Evolutionary conservation across 2,888 invertebrate species (phyloP).

Genomic region (Xanthia icteritia): DNA sequence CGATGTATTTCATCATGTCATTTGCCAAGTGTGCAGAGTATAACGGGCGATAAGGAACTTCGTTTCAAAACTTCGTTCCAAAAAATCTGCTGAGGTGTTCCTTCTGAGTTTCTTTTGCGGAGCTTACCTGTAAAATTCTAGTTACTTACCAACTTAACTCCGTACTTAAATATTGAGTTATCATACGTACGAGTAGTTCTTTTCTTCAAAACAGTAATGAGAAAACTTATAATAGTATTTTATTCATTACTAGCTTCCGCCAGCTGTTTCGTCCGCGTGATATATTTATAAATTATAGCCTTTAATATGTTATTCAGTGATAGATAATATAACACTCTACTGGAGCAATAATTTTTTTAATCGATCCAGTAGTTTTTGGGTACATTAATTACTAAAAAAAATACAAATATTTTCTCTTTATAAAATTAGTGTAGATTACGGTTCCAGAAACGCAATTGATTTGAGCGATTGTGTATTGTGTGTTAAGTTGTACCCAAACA

Average conservation of each 20-base stretch:
- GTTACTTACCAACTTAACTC: conserved; percentile 54
- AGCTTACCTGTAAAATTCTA: conserved; percentile 37
- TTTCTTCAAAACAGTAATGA: conserved; percentile 38
- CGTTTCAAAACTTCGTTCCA: too few species aligned
- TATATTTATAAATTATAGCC: too few species aligned
- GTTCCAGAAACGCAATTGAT: neutral
- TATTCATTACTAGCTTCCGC: conserved; percentile 4
- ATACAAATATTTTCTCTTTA: too few species aligned
- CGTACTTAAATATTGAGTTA: conserved; percentile 47
- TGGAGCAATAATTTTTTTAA: too few species aligned
- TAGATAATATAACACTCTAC: too few species aligned
- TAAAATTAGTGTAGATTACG: neutral
- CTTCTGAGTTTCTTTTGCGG: conserved; percentile 19
- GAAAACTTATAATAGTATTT: conserved; percentile 26
- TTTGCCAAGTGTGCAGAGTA: too few species aligned
- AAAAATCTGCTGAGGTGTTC: neutral
- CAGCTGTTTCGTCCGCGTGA: too few species aligned
- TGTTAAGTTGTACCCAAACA: neutral
- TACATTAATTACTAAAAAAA: too few species aligned
- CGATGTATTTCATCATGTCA: too few species aligned
- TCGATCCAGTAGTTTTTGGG: too few species aligned
- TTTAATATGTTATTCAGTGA: too few species aligned
- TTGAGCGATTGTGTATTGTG: neutral
- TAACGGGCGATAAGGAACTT: too few species aligned
- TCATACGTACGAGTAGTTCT: conserved; percentile 39